Base-by-base conservation (phyloP, 2,113 vertebrate species). In the Elachura formosa region DNA sequence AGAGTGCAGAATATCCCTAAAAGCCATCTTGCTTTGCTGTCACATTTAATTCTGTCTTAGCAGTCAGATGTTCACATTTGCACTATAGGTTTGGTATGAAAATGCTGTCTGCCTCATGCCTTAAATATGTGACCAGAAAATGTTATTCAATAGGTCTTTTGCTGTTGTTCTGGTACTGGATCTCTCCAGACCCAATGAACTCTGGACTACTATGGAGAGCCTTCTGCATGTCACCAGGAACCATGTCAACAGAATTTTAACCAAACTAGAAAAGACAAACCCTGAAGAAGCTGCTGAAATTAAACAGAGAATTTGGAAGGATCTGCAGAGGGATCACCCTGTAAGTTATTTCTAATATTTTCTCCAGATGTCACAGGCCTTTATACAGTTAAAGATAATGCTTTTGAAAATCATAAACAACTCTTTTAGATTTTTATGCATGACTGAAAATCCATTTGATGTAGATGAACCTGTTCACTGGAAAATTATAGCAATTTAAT, bases 91-190 rank as follows among this genome's bases (percentile, higher is more conserved):
- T 75, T 31, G 78, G 7, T 73, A 69, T 79, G 29, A 68, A 92
- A 94, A 82, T 28, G 12, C 31, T 59, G 33, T 62, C 59, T 71
- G 59, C 67, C 38, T 85, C 33, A 7, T 40, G 13, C 0, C 0
- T 43, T 24, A 34, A 73, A 51, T 33, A 14, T 68, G 33, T 85
- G 64, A 79, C 40, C 34, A 73, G n/a, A 63, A 64, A 84, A 68
- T n/a, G 74, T 66, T 80, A 56, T 92, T 95, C 71, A 94, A 86
- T 95, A 99, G 99, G 93, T 97, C 98, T 36, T 98, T 99, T 95
- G 98, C 98, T 94, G 64, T 98, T 80, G 98, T 99, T 88, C 98
- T 99, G 67, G 97, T 99, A 61, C 62, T 99, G 98, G 99, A 99
- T 94, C 96, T 99, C 83, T 99, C 99, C 36, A 99, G 98, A 94